Conservation (phyloP, 2,888 invertebrate genomes). For the Acanthopleura granulata region DNA sequence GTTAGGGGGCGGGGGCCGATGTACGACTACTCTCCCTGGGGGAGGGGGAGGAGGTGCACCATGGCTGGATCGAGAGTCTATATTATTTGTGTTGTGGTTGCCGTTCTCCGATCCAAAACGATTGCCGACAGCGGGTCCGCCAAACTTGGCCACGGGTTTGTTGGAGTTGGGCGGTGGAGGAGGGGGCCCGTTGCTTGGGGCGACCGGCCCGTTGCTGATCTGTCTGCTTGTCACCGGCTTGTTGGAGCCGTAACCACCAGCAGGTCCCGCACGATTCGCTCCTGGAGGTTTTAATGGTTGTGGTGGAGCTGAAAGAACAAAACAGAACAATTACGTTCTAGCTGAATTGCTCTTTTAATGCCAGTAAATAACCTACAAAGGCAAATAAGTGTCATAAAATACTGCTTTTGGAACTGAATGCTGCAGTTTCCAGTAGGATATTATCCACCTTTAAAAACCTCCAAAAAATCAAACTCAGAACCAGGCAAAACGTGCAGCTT, state of each 20-base stretch:
- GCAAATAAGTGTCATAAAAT: no score
- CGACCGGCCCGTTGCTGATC: constrained; percentile 1
- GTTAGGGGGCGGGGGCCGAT: background rate
- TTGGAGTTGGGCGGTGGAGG: background rate
- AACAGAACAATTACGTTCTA: no score
- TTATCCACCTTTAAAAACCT: no score
- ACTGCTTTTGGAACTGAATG: no score
- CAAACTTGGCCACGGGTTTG: background rate
- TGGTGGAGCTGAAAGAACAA: constrained; percentile 4
- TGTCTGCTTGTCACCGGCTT: background rate
- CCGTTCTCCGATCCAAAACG: constrained; percentile 2
- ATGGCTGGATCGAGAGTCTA: background rate
- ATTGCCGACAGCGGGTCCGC: background rate
- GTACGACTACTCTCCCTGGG: background rate
- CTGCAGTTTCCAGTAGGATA: no score
- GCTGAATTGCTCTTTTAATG: no score
- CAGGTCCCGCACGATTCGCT: background rate
- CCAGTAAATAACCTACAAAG: no score
- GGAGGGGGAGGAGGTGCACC: background rate
- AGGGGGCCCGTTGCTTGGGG: background rate
- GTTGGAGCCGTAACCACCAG: background rate
- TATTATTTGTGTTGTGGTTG: background rate
- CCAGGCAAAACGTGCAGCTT: no score
- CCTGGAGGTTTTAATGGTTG: background rate
- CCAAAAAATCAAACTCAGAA: no score